These are phyloP conservation scores for Caiman crocodilus DNA, from an alignment of 2,797 vertebrate species.

Conservation along the genomic window DNA sequence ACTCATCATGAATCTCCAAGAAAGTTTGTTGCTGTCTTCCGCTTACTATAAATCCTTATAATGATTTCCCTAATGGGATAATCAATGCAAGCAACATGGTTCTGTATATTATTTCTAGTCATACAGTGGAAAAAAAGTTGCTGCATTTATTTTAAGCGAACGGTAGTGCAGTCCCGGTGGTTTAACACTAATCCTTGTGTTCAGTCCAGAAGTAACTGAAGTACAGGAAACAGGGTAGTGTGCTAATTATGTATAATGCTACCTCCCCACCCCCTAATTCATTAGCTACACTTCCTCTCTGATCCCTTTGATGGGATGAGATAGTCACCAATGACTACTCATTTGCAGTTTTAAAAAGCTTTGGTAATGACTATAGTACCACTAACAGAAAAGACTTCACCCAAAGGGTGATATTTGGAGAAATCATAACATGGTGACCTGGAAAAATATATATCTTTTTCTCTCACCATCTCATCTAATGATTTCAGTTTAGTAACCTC, in stretches of 20 bases:
- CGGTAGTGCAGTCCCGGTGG: no score
- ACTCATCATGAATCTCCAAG: neutral
- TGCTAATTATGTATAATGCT: neutral
- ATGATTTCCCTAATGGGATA: neutral
- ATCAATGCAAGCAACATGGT: neutral
- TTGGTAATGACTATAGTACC: neutral
- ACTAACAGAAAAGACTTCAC: neutral
- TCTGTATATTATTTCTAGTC: neutral
- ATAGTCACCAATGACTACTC: neutral
- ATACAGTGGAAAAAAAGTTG: neutral
- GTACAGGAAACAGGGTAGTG: neutral
- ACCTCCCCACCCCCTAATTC: neutral
- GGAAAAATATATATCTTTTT: neutral
- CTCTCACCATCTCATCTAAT: neutral
- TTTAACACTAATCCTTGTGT: neutral
- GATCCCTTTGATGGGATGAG: neutral
- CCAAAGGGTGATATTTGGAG: neutral
- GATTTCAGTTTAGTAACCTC: neutral
- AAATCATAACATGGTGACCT: neutral
- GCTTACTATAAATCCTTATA: neutral
- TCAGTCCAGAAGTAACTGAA: neutral
- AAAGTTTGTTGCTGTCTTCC: conserved; percentile 12
- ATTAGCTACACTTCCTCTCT: neutral
- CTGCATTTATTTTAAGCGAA: neutral
- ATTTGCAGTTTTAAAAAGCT: neutral